phyloP scores from a whole-genome alignment of 2,113 vertebrate species.

The Pseudonaja textilis region DNA sequence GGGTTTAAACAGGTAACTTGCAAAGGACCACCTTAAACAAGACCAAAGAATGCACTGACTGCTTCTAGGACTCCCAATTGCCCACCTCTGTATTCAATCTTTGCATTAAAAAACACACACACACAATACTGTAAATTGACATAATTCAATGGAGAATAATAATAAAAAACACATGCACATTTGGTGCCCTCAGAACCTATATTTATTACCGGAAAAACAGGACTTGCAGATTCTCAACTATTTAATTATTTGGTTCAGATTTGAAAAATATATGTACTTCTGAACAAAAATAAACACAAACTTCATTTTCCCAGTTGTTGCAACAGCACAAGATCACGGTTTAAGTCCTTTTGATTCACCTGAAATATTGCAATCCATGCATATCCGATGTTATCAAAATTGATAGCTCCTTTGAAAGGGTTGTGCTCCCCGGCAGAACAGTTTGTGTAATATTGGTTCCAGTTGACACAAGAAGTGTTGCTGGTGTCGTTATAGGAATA shows the following conservation, averaged over 20 bases:
- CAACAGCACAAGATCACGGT: background rate
- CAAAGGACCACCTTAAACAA: background rate
- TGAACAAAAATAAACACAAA: background rate
- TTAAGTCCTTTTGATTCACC: conserved; percentile 65
- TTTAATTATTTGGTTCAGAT: background rate
- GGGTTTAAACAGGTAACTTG: background rate
- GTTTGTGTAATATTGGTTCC: conserved; percentile 98
- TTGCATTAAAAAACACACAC: background rate
- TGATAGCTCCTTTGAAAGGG: conserved; percentile 97
- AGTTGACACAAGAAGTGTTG: conserved; percentile 95
- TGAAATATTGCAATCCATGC: conserved; percentile 99
- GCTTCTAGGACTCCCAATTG: background rate
- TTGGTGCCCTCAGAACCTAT: background rate
- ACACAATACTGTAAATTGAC: background rate
- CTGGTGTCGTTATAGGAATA: conserved; percentile 90
- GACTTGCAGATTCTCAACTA: background rate
- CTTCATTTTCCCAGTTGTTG: fast-evolving
- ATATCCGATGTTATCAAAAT: conserved; percentile 98
- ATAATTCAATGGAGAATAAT: background rate
- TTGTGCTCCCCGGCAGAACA: conserved; percentile 88
- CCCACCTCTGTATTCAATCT: background rate
- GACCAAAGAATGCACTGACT: background rate
- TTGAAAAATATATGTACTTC: background rate
- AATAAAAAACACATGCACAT: background rate
- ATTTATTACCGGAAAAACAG: background rate